Percentiles rank a stretch among this genome's conserved stretches.
Evolutionary conservation across 2,797 vertebrate genomes (phyloP).

Genomic region (Scolopax rusticola): DNA sequence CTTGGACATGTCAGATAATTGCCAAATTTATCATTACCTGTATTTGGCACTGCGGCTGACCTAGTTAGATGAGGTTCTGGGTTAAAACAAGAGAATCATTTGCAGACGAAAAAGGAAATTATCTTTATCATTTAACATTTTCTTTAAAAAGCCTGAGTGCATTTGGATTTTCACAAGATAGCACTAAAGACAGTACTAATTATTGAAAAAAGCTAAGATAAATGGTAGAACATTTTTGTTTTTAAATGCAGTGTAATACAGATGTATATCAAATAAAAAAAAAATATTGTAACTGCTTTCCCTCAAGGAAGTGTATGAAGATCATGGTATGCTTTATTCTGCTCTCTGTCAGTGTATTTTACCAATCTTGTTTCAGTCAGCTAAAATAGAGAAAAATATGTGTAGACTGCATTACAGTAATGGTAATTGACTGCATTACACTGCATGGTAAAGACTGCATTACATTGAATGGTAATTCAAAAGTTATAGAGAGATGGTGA

Average conservation of each 20-base stretch:
- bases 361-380: neutral
- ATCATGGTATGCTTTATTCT: neutral
- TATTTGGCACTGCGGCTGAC: neutral
- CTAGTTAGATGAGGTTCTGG: neutral
- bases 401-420: neutral
- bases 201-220: neutral
- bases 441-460: too few relatives aligned
- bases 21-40: neutral
- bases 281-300: neutral
- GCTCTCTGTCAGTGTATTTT: neutral
- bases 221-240: neutral
- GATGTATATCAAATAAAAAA: neutral
- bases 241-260: neutral
- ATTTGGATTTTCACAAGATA: neutral
- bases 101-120: neutral
- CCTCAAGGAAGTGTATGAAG: neutral
- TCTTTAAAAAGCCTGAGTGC: neutral
- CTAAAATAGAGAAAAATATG: neutral
- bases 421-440: neutral
- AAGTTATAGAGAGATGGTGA: neutral
- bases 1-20: neutral
- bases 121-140: neutral
- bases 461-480: neutral
- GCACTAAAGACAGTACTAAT: neutral
- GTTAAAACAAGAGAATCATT: neutral